Base-by-base conservation (phyloP, 1,140 invertebrate species). In the Helicoverpa armigera region DNA sequence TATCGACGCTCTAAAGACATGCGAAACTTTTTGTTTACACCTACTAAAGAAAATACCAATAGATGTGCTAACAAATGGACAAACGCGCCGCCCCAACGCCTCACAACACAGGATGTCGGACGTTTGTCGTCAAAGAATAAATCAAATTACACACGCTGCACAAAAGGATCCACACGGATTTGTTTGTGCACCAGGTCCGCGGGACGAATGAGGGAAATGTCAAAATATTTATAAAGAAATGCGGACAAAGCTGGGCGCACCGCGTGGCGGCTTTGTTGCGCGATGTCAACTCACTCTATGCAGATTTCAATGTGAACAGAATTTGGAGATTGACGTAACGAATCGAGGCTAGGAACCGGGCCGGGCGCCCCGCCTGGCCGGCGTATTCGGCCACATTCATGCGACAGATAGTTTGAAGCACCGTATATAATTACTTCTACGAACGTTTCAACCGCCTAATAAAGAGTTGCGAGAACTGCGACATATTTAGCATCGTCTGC, bases 181-280 rank as follows among this genome's bases (percentile, higher is more conserved):
- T 88, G 87, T 92, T 91, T 91, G 89, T 91, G 85, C 89, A 91
- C 90, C 89, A 90, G 89, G 89, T 90, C 81, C 84, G 88, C 89
- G 87, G 87, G 81, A 77, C 86, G 88, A 92, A 91, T 92, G 91
- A 92, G 92, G 91, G 89, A 88, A 91, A 94, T 94, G 93, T 94
- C 93, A 94, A 92, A 94, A 94, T 94, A 94, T 94, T 94, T 94
- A 93, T 93, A 93, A 93, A 94, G 93, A 92, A 91, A 92, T 86
- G 87, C 78, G 85, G 86, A 93, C 93, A 94, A 94, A 91, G 85
- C 85, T 60, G 23, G 80, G 82, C 84, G 85, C 92, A 80, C 92
- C 85, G 90, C 90, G 89, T 86, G 91, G 83, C 85, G 85, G 88
- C 91, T 90, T 94, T 94, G 91, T 93, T 82, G 78, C 87, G 82